Evolutionary conservation across 2,888 invertebrate species (phyloP), one percentile per base, ranked within the genome.

Genomic region (Scaptodrosophila latifasciaeformis): DNA sequence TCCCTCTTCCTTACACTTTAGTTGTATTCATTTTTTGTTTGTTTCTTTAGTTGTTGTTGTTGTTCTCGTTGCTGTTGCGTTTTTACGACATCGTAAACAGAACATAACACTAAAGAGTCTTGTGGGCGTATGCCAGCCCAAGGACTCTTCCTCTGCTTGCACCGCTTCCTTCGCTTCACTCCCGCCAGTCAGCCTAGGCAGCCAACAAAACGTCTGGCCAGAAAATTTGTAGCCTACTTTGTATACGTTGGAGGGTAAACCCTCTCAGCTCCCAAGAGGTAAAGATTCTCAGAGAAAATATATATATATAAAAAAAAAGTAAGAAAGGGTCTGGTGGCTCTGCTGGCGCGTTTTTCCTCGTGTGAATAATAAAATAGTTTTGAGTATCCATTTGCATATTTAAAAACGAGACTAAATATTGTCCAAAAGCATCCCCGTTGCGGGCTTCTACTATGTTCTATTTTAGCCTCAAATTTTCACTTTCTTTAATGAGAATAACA

Each of bases 291-390:
- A 12, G 29, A 10, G n/a, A n/a, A n/a, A n/a, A n/a, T n/a, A n/a
- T n/a, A n/a, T n/a, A n/a, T 18, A 2, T 2, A 13, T 27, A 17
- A 4, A 43, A 43, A 12, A 43, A 29, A 42, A 9, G 24, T 27
- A 10, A n/a, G 27, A n/a, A 29, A 15, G 47, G 43, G n/a, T n/a
- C 35, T 31, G 19, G 13, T n/a, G 10, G 35, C 49, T 30, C 34
- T 42, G 49, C 9, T 29, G 34, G 29, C 35, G 46, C 43, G 31
- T 51, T 50, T 58, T 49, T 47, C 42, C 65, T 59, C 52, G 67
- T 65, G 72, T 62, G 70, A 75, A 76, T 76, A 71, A 67, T 70
- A 76, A 71, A 72, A 70, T 67, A 76, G 76, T 71, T 75, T 58
- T 52, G 58, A 69, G 67, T 59, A 69, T 71, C 69, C 67, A 75